Evolutionary conservation across 2,888 invertebrate genomes (phyloP).

Genomic region (Oxytorus armatus): DNA sequence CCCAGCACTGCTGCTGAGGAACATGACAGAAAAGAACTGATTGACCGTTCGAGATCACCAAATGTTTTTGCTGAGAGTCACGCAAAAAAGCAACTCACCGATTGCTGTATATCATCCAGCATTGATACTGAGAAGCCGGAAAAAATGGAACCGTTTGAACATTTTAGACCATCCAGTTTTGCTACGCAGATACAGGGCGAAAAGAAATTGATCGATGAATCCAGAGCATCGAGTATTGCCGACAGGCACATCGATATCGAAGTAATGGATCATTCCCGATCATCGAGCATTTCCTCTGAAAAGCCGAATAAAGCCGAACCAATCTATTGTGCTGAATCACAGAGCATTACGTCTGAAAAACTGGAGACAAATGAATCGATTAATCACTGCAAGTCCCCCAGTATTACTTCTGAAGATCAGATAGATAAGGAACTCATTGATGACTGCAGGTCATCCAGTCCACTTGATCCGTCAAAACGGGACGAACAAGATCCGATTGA

Average conservation of each 20-base stretch:
- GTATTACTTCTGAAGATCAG: conserved; percentile 26
- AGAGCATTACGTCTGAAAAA: conserved; percentile 38
- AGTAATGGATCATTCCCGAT: conserved; percentile 35
- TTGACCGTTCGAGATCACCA: not conserved
- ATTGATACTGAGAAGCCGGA: conserved; percentile 43
- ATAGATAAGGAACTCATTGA: conserved; percentile 53
- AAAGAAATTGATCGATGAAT: conserved; percentile 52
- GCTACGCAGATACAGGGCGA: conserved; percentile 55
- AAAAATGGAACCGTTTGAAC: not conserved
- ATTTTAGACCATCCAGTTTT: not conserved
- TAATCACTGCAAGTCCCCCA: conserved; percentile 49
- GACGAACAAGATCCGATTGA: conserved; percentile 19
- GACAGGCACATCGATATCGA: conserved; percentile 45
- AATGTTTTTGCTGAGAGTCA: conserved; percentile 42
- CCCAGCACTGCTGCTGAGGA: conserved; percentile 65
- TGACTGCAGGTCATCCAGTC: conserved; percentile 20
- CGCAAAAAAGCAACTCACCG: conserved; percentile 58
- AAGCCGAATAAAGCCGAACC: no score
- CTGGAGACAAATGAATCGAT: conserved; percentile 21
- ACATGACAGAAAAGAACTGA: conserved; percentile 1
- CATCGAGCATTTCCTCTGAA: not conserved
- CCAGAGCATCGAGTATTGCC: conserved; percentile 41
- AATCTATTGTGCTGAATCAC: no score
- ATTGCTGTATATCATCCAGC: conserved; percentile 66
- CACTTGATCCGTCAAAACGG: conserved; percentile 43